phyloP scores from a whole-genome alignment of 2,888 invertebrate genomes.

The Harmothoe impar region DNA sequence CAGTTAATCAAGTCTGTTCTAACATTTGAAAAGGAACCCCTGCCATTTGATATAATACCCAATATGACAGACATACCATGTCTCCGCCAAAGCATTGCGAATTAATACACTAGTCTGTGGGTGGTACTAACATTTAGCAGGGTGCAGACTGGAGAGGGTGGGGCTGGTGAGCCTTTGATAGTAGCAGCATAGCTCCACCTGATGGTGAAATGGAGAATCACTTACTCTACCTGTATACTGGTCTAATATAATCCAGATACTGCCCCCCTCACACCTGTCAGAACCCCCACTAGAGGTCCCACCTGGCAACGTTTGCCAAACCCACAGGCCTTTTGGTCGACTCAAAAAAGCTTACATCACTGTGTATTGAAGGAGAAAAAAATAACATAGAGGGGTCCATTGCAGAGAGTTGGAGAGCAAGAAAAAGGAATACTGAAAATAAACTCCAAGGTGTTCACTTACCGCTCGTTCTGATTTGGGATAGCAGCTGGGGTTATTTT shows the following conservation, averaged over 20 bases:
- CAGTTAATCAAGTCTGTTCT: too few relatives aligned
- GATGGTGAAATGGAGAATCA: constrained; percentile 9
- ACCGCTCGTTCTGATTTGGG: too few relatives aligned
- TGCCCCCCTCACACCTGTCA: constrained; percentile 9
- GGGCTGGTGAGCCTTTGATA: background rate
- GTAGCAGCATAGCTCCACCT: background rate
- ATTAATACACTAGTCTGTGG: too few relatives aligned
- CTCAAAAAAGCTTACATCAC: constrained; percentile 7
- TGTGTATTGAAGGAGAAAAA: background rate
- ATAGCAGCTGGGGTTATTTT: too few relatives aligned
- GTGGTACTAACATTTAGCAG: too few relatives aligned
- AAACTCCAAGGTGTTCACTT: too few relatives aligned
- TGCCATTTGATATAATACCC: too few relatives aligned
- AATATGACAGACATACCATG: too few relatives aligned
- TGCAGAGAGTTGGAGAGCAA: background rate
- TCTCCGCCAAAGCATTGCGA: too few relatives aligned
- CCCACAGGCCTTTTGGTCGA: background rate
- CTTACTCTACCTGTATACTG: background rate
- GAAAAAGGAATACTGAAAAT: background rate
- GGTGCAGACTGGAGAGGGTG: background rate
- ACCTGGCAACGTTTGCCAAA: background rate
- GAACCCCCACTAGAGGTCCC: background rate
- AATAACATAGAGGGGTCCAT: background rate
- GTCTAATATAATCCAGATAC: background rate
- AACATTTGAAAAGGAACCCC: too few relatives aligned